Base-by-base conservation (phyloP, 2,888 invertebrate genomes). In the Sussaba pulchella region DNA sequence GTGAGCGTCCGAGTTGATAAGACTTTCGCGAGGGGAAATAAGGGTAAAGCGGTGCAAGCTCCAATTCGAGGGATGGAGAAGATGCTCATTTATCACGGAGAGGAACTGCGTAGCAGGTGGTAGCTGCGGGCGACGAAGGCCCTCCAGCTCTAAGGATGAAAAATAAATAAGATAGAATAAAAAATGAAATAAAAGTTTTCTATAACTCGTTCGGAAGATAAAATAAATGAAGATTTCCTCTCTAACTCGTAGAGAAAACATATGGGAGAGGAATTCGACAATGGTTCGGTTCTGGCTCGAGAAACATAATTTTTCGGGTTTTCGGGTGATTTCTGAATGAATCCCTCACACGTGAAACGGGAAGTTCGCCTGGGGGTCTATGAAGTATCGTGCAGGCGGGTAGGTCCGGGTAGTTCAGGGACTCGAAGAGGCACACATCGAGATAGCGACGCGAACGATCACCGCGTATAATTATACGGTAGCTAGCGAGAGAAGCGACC, bases 381-480 rank as follows among this genome's bases (percentile, higher is more conserved):
- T 83, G 86, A 86, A 86, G 85, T 87, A 87, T 86, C 85, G 84
- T 88, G 84, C 52, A 66, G 39, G 69, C 76, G n/a, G 43, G 73
- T 24, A 75, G 73, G 19, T 89, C 83, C 86, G n/a, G 88, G 87
- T 73, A 73, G 81, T 54, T 26, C n/a, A 45, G 1, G 21, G 21
- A 14, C 45, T 31, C n/a, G n/a, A n/a, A n/a, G 9, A 31, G 39
- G 73, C 67, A 73, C 81, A 79, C 76, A 76, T n/a, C n/a, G 73
- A 47, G 41, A 76, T 78, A 82, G 76, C 81, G 87, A 88, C 84
- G 84, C 83, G 88, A 87, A 80, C 84, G 86, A 84, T 85, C 85
- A 88, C 57, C 52, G 66, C 66, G 79, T 76, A 80, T 92, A 92
- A 92, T 92, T 92, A 92, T 92, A 92, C 90, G 90, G 92, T 92